Percentiles rank a stretch among this genome's conserved stretches.
Evolutionary conservation across 2,888 invertebrate species (phyloP).

Genomic region (Cosmopolites sordidus): DNA sequence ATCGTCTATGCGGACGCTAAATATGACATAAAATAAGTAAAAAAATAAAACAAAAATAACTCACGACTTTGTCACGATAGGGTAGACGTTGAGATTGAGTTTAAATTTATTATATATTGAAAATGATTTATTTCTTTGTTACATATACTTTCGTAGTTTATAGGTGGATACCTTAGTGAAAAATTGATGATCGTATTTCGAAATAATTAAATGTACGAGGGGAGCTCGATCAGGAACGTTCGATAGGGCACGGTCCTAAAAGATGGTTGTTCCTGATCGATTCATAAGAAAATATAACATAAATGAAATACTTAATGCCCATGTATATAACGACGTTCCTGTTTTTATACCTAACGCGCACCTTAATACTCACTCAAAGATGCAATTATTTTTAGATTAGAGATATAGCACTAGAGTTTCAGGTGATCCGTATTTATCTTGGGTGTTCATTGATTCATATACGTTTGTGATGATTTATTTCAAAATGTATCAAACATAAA

Average conservation of each 20-base stretch:
- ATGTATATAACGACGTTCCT: slow-evolving; percentile 41
- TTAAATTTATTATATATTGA: slow-evolving; percentile 9
- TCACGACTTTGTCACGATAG: no score
- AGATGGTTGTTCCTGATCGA: no score
- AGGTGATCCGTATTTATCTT: no score
- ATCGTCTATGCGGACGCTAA: no score
- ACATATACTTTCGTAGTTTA: slow-evolving; percentile 25
- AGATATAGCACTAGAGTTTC: slow-evolving; percentile 37
- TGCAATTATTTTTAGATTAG: slow-evolving; percentile 41
- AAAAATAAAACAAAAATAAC: no score
- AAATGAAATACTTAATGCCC: slow-evolving; percentile 24
- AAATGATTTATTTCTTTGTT: slow-evolving; percentile 21
- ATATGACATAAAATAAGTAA: no score
- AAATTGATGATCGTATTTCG: not conserved
- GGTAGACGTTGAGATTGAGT: slow-evolving; percentile 9
- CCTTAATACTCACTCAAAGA: slow-evolving; percentile 30
- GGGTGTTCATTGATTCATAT: no score
- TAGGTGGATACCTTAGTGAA: slow-evolving; percentile 17
- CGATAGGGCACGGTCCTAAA: no score
- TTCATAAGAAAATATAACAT: not conserved
- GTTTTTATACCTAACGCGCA: slow-evolving; percentile 42
- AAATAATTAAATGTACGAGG: no score
- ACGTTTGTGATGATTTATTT: no score
- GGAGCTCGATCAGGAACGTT: no score
- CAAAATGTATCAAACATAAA: no score